A percentile compares a stretch with the other conserved stretches of the same genome.
phyloP scores from a whole-genome alignment of 2,888 invertebrate species.

The Pseudococcus jackbeardsleyi region DNA sequence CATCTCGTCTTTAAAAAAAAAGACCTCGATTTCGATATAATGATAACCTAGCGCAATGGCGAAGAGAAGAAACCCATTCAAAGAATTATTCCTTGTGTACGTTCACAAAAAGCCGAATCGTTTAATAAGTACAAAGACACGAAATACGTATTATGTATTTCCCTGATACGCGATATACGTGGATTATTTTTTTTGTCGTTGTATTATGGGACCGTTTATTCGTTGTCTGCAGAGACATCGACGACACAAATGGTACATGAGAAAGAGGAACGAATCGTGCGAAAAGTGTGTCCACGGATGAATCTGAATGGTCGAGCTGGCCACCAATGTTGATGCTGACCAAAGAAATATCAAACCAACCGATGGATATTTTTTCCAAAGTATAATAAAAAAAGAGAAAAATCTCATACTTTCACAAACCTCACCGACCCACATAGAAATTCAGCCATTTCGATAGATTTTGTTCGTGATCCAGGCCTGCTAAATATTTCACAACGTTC shows the following conservation, averaged over 20 bases:
- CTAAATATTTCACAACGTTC: not conserved
- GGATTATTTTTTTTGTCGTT: constrained; percentile 23
- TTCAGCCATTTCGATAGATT: constrained; percentile 22
- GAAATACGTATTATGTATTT: constrained; percentile 27
- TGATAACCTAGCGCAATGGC: constrained; percentile 6
- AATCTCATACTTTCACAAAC: constrained; percentile 38
- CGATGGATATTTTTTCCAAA: not conserved
- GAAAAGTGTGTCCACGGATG: constrained; percentile 12
- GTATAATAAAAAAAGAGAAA: not conserved
- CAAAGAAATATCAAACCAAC: not conserved
- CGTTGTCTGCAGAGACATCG: not conserved
- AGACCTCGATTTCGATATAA: constrained; percentile 39
- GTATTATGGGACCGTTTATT: not conserved
- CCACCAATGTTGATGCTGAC: not conserved
- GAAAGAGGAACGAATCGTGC: constrained; percentile 33
- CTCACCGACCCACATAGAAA: constrained; percentile 29
- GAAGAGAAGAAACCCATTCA: not conserved
- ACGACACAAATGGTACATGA: not conserved
- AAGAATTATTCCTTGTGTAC: not conserved
- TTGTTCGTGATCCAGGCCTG: constrained; percentile 9
- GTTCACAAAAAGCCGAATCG: constrained; percentile 30
- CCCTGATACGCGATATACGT: not conserved
- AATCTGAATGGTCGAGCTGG: not conserved
- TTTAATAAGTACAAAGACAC: constrained; percentile 41
- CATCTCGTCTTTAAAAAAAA: not conserved